Evolutionary conservation across 2,113 vertebrate genomes (phyloP).

Genomic region (Campylomormyrus tamandua): DNA sequence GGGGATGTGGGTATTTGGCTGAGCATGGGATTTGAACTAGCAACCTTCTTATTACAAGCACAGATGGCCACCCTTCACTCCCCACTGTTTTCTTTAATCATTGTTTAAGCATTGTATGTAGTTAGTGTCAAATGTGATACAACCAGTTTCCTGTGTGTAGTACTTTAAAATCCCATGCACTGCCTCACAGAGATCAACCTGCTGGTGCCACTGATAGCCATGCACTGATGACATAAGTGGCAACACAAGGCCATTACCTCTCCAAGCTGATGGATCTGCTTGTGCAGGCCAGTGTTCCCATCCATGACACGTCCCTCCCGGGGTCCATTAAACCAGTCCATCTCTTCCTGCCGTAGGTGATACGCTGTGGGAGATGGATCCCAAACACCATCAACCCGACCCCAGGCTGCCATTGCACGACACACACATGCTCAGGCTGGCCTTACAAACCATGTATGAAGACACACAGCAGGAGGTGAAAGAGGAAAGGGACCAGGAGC

Average conservation of each 20-base stretch:
- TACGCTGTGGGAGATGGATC: conserved; percentile 83
- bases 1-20: not conserved
- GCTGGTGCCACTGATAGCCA: not conserved
- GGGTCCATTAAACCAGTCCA: conserved; percentile 98
- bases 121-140: not conserved
- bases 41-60: not conserved
- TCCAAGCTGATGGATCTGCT: conserved; percentile 61
- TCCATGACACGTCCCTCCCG: conserved; percentile 76
- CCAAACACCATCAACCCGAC: conserved; percentile 37
- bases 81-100: not conserved
- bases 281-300: conserved; percentile 69
- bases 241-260: conserved; percentile 53
- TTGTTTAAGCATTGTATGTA: not conserved
- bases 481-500: not conserved
- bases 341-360: conserved; percentile 88
- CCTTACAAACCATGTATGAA: not conserved
- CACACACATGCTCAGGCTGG: not conserved
- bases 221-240: not conserved
- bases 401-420: not conserved
- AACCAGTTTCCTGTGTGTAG: not conserved
- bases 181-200: not conserved
- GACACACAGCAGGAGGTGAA: not conserved
- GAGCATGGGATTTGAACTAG: not conserved
- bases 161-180: not conserved
- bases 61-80: not conserved